These are phyloP conservation scores for Passerculus sandwichensis DNA, from an alignment of 2,797 vertebrate species.

Conservation along the genomic window DNA sequence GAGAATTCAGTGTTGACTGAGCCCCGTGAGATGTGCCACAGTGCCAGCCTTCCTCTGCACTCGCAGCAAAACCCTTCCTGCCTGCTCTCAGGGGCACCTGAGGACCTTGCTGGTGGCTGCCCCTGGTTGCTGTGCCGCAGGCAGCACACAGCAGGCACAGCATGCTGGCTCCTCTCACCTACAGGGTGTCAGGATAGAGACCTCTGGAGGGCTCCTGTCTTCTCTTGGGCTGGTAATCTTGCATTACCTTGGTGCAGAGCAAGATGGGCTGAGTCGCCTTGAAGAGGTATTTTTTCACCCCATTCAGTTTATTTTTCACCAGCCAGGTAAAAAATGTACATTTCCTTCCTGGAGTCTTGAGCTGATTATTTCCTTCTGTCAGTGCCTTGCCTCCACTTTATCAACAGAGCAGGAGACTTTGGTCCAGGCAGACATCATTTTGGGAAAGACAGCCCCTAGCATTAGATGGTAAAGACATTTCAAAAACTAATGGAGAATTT, in stretches of 20 bases:
- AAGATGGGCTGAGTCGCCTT: not conserved
- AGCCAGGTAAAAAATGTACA: not conserved
- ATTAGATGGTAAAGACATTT: not conserved
- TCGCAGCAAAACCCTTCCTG: not conserved
- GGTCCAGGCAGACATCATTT: not conserved
- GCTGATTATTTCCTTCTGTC: not conserved
- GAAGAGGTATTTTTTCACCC: not conserved
- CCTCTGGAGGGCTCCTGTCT: not conserved
- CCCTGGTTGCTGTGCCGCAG: not conserved
- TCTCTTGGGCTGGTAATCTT: not conserved
- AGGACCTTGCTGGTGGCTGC: not conserved
- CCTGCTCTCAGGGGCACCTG: not conserved
- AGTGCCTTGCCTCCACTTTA: not conserved
- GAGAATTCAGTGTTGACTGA: not conserved
- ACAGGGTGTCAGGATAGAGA: accelerated
- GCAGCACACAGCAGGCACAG: not conserved
- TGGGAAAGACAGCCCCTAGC: not conserved
- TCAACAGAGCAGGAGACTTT: not conserved
- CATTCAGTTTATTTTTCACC: not conserved
- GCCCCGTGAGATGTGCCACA: not conserved
- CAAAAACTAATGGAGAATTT: conserved; percentile 20
- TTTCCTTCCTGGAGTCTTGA: not conserved
- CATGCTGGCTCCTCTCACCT: not conserved
- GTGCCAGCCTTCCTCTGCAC: not conserved
- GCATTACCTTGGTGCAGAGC: not conserved